Conservation (phyloP, 2,888 invertebrate genomes). For the Pterostichus niger region DNA sequence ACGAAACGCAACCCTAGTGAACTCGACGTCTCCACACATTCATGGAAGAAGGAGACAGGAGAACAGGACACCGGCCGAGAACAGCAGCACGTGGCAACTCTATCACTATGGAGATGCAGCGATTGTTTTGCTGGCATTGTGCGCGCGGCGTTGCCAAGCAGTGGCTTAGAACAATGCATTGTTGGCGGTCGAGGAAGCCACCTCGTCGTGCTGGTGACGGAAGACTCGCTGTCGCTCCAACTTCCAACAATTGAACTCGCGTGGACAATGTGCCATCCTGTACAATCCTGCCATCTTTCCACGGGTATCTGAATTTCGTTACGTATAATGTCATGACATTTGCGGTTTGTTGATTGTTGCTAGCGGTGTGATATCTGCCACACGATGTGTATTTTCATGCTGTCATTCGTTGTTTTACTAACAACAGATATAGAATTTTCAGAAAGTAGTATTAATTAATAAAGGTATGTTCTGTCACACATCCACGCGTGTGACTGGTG, state of each 20-base stretch:
- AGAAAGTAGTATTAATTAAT: slow-evolving; percentile 56
- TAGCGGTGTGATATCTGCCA: slow-evolving; percentile 6
- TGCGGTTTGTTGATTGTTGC: slow-evolving; percentile 35
- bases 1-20: slow-evolving; percentile 9
- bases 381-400: slow-evolving; percentile 35
- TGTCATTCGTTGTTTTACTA: slow-evolving; percentile 55
- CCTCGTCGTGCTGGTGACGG: slow-evolving; percentile 33
- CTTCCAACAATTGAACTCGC: slow-evolving; percentile 63
- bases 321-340: slow-evolving; percentile 56
- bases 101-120: slow-evolving; percentile 61
- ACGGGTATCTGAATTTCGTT: slow-evolving; percentile 49
- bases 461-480: slow-evolving; percentile 26
- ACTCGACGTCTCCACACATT: background rate
- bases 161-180: slow-evolving; percentile 18
- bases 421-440: slow-evolving; percentile 38
- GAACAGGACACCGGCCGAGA: too few species aligned
- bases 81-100: slow-evolving; percentile 47
- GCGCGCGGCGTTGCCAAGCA: slow-evolving; percentile 39
- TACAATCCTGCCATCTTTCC: slow-evolving; percentile 52
- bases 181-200: slow-evolving; percentile 21
- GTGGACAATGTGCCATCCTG: slow-evolving; percentile 51
- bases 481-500: background rate
- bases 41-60: background rate
- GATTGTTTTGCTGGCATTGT: slow-evolving; percentile 54
- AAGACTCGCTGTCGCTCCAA: slow-evolving; percentile 59